phyloP scores from a whole-genome alignment of 1,140 invertebrate species.

The Aphis craccivora region DNA sequence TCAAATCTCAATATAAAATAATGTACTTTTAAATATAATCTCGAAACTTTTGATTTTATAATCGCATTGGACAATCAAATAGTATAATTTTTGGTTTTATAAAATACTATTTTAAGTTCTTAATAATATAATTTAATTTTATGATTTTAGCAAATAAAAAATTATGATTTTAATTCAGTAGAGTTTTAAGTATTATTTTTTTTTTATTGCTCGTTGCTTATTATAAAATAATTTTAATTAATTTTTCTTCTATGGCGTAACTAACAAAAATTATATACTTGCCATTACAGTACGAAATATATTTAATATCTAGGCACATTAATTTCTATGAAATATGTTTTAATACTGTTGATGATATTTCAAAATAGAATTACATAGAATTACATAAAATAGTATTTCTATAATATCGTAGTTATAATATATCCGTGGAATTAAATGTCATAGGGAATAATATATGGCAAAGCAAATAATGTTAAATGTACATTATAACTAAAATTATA shows the following conservation, averaged over 20 bases:
- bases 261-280: background rate
- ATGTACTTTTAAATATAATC: constrained; percentile 2
- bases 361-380: background rate
- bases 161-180: background rate
- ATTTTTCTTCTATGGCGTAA: background rate
- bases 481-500: background rate
- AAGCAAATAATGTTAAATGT: background rate
- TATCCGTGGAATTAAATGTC: background rate
- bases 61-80: background rate
- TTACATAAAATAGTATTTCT: background rate
- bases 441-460: background rate
- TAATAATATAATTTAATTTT: background rate
- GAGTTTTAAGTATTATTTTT: background rate
- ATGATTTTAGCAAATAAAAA: background rate
- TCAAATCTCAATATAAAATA: background rate
- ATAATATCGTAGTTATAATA: background rate
- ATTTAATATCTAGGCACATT: background rate
- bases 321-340: background rate
- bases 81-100: background rate
- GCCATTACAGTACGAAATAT: background rate
- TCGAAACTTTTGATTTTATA: constrained; percentile 15
- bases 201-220: background rate
- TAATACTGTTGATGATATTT: background rate
- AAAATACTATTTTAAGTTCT: background rate
- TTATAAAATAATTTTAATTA: background rate